A percentile compares a stretch with the other conserved stretches of the same genome.
These are phyloP conservation scores for Nemotelus nigrinus DNA, from an alignment of 2,888 invertebrate species.

Conservation along the genomic window DNA sequence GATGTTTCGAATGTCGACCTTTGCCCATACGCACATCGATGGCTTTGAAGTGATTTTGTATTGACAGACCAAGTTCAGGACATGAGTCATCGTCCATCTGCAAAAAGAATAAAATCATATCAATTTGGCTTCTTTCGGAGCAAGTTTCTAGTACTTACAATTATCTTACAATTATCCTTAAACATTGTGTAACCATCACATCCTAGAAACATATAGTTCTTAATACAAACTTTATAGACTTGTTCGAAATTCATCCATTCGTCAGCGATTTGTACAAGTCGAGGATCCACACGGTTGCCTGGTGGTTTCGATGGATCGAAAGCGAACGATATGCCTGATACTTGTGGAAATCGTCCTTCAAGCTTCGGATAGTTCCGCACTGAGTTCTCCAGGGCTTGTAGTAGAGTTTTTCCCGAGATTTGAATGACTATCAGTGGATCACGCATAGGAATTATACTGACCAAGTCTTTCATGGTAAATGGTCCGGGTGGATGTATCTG, in stretches of 20 bases:
- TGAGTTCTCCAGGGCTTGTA: slow-evolving; percentile 82
- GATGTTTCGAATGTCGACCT: slow-evolving; percentile 77
- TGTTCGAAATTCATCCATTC: slow-evolving; percentile 79
- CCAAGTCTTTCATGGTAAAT: slow-evolving; percentile 85
- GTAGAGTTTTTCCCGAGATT: slow-evolving; percentile 74
- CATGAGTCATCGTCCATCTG: slow-evolving; percentile 87
- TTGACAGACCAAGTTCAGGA: slow-evolving; percentile 82
- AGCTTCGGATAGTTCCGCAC: slow-evolving; percentile 87
- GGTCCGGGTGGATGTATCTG: slow-evolving; percentile 80
- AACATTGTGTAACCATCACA: slow-evolving; percentile 88
- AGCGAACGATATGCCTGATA: slow-evolving; percentile 79
- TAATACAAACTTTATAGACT: slow-evolving; percentile 81
- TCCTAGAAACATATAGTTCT: slow-evolving; percentile 81
- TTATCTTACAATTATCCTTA: slow-evolving; percentile 72
- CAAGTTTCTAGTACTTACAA: slow-evolving; percentile 69
- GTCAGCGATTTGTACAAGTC: slow-evolving; percentile 84
- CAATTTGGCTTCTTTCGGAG: not conserved
- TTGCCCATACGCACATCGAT: slow-evolving; percentile 82
- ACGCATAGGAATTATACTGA: slow-evolving; percentile 85
- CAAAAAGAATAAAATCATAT: slow-evolving; percentile 48
- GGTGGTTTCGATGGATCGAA: slow-evolving; percentile 77
- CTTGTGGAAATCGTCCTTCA: slow-evolving; percentile 89
- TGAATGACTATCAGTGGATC: slow-evolving; percentile 83
- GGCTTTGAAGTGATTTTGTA: slow-evolving; percentile 91
- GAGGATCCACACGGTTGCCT: slow-evolving; percentile 76